Evolutionary conservation across 2,888 invertebrate genomes (phyloP).

Genomic region (Eremobia ochroleuca): DNA sequence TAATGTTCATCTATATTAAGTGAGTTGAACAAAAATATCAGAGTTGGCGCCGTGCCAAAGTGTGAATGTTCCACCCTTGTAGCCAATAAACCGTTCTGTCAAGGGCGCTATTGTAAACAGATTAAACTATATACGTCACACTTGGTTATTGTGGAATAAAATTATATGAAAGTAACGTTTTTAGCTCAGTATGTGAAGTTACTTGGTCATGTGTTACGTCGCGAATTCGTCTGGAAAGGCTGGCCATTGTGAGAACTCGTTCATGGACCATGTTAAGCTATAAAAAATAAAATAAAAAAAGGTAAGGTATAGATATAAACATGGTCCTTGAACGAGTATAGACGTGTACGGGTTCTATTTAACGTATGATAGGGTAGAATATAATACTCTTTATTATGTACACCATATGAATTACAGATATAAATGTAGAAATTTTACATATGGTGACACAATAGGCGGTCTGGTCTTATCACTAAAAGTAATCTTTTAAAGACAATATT

Average conservation of each 20-base stretch:
- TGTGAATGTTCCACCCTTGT: slow-evolving; percentile 55
- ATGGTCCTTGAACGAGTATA: no score
- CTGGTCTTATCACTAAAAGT: neutral
- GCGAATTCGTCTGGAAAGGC: slow-evolving; percentile 5
- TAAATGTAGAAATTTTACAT: neutral
- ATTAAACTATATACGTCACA: slow-evolving; percentile 36
- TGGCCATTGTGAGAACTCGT: neutral
- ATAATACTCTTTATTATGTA: neutral
- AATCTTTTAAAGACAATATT: neutral
- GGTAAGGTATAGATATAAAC: no score
- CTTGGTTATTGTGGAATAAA: slow-evolving; percentile 7
- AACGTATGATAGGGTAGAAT: neutral
- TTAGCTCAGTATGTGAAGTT: neutral
- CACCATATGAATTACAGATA: neutral
- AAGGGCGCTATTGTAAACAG: slow-evolving; percentile 61
- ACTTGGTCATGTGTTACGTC: neutral
- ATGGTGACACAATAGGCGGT: neutral
- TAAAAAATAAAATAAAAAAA: no score
- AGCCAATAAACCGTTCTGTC: slow-evolving; percentile 50
- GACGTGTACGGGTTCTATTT: neutral
- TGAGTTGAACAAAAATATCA: slow-evolving; percentile 53
- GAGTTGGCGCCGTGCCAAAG: slow-evolving; percentile 60
- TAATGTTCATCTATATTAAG: slow-evolving; percentile 67
- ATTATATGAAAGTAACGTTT: neutral
- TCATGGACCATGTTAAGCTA: no score